phyloP scores from a whole-genome alignment of 2,797 vertebrate genomes.

The Antrozous pallidus region DNA sequence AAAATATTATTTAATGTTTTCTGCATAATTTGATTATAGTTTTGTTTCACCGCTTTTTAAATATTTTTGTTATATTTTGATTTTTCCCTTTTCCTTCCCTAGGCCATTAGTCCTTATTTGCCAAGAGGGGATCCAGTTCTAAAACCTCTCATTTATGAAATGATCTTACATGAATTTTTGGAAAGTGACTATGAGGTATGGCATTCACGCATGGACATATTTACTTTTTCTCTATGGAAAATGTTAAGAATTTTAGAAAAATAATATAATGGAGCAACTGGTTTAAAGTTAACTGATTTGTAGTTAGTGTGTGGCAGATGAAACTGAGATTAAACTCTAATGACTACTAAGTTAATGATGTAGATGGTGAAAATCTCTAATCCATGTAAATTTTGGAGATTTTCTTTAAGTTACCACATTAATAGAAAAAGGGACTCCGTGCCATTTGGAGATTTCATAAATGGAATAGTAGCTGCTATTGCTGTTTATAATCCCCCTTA shows the following conservation, averaged over 20 bases:
- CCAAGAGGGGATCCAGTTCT: conserved; percentile 95
- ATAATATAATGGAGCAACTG: neutral
- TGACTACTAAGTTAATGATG: neutral
- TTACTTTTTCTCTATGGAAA: neutral
- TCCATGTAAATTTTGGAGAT: neutral
- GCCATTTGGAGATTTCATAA: neutral
- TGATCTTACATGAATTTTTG: conserved; percentile 98
- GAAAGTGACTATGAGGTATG: conserved; percentile 96
- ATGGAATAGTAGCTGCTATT: neutral
- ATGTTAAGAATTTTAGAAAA: conserved; percentile 1
- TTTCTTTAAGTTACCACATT: neutral
- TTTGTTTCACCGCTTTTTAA: neutral
- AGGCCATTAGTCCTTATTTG: conserved; percentile 98
- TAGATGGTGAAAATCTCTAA: neutral
- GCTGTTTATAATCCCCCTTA: neutral
- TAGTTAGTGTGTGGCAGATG: neutral
- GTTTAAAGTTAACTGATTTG: neutral
- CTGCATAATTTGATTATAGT: neutral
- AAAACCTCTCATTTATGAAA: conserved; percentile 97
- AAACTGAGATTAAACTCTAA: neutral
- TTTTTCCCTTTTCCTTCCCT: conserved; percentile 12
- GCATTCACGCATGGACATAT: neutral
- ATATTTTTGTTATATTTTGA: neutral
- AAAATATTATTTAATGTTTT: neutral
- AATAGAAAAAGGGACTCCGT: neutral